Percentiles rank a stretch among this genome's conserved stretches.
These are phyloP conservation scores for Globodera rostochiensis DNA, from an alignment of 1,140 invertebrate species.

Conservation along the genomic window DNA sequence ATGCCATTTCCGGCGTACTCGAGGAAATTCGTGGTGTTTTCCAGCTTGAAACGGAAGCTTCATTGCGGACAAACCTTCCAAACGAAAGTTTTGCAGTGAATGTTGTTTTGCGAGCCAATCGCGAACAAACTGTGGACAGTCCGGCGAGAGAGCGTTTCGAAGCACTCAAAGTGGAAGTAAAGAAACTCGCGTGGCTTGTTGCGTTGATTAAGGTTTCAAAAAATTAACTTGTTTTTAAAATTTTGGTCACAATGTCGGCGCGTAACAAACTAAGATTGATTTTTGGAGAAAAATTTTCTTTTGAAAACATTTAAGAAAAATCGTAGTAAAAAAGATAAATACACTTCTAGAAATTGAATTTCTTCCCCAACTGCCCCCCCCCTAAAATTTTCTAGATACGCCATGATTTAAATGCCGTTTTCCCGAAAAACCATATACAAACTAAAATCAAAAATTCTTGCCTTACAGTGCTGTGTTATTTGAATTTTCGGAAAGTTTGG, in stretches of 20 bases:
- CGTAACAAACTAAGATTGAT: too few species aligned
- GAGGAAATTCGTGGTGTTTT: constrained; percentile 7
- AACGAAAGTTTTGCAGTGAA: constrained; percentile 28
- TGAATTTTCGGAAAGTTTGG: too few species aligned
- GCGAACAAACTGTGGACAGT: constrained; percentile 25
- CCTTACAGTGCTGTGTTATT: too few species aligned
- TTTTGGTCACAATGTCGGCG: too few species aligned
- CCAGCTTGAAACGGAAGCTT: constrained; percentile 17
- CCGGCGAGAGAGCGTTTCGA: constrained; percentile 31
- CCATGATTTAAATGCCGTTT: neutral
- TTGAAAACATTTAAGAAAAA: too few species aligned
- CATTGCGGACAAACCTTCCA: constrained; percentile 1
- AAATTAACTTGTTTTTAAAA: too few species aligned
- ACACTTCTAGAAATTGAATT: too few species aligned
- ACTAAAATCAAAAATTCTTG: too few species aligned
- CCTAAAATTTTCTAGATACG: too few species aligned
- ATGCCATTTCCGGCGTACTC: neutral
- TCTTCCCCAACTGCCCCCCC: too few species aligned
- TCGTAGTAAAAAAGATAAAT: too few species aligned
- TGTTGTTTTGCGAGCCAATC: constrained; percentile 23
- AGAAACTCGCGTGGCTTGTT: constrained; percentile 28
- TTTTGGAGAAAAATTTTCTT: too few species aligned
- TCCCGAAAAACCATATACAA: neutral
- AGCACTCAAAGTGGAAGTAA: constrained; percentile 24
- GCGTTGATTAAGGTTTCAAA: constrained; percentile 19